These are phyloP conservation scores for Chlorodrepanis virens DNA, from an alignment of 2,113 vertebrate genomes.

Conservation along the genomic window DNA sequence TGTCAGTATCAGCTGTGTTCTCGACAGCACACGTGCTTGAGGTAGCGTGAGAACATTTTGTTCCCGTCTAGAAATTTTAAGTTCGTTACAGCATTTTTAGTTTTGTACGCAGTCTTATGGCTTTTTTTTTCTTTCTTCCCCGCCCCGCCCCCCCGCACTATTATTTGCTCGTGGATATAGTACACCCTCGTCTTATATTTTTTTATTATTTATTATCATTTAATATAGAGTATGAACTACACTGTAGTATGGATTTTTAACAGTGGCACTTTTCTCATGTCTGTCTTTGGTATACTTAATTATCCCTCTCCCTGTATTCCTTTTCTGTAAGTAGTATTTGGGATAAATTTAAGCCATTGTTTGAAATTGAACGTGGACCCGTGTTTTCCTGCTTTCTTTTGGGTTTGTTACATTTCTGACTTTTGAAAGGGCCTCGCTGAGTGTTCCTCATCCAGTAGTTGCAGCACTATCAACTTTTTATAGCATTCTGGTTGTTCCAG, in stretches of 20 bases:
- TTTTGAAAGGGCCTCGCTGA: fast-evolving
- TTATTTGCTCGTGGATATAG: fast-evolving
- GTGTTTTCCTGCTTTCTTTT: fast-evolving
- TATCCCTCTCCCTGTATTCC: fast-evolving
- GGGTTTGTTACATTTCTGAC: fast-evolving
- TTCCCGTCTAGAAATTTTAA: fast-evolving
- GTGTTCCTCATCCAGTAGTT: not conserved
- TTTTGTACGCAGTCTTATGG: fast-evolving
- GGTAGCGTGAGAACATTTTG: fast-evolving
- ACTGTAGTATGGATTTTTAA: fast-evolving
- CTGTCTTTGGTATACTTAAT: fast-evolving
- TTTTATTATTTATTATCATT: fast-evolving
- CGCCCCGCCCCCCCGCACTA: fast-evolving
- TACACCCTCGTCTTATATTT: fast-evolving
- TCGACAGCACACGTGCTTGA: fast-evolving
- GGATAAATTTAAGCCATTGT: fast-evolving
- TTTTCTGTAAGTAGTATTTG: not conserved
- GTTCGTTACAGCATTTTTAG: fast-evolving
- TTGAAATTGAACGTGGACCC: fast-evolving
- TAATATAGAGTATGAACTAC: fast-evolving
- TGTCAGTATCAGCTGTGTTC: fast-evolving
- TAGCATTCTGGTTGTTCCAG: fast-evolving
- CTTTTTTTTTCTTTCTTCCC: fast-evolving
- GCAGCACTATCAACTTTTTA: fast-evolving
- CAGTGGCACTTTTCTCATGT: fast-evolving